Percentiles rank a stretch among this genome's conserved stretches.
These are phyloP conservation scores for Aradus depressus DNA, from an alignment of 2,888 invertebrate genomes.

Conservation along the genomic window DNA sequence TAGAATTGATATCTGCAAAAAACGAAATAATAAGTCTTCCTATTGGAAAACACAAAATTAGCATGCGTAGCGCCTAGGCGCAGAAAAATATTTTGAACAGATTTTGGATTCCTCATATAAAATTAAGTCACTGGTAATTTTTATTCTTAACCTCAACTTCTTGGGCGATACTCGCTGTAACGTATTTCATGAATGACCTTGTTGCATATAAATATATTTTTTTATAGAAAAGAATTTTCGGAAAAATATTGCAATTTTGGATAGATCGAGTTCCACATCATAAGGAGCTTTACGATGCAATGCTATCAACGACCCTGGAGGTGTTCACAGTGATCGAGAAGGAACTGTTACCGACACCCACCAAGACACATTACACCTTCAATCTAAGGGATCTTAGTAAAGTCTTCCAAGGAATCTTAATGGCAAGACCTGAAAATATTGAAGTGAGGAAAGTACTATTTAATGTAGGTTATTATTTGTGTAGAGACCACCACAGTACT, in stretches of 20 bases:
- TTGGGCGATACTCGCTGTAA: no score
- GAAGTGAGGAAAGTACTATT: constrained; percentile 45
- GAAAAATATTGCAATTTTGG: constrained; percentile 60
- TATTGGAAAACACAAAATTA: no score
- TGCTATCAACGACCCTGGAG: constrained; percentile 50
- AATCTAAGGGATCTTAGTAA: constrained; percentile 77
- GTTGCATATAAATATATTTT: background rate
- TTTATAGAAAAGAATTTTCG: constrained; percentile 49
- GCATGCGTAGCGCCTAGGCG: no score
- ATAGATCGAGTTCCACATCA: constrained; percentile 31
- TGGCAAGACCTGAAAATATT: constrained; percentile 53
- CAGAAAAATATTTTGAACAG: no score
- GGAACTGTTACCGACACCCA: constrained; percentile 72
- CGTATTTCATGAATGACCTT: no score
- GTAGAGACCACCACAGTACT: no score
- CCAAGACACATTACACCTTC: constrained; percentile 84
- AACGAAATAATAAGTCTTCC: no score
- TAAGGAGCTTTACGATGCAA: constrained; percentile 38
- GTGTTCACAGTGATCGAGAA: constrained; percentile 54
- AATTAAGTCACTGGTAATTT: no score
- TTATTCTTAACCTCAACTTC: no score
- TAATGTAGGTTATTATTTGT: background rate
- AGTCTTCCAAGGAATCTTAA: constrained; percentile 68
- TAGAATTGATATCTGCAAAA: no score
- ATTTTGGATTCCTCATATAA: no score